Conservation (phyloP, 2,113 vertebrate species). For the Microcebus jonahi region DNA sequence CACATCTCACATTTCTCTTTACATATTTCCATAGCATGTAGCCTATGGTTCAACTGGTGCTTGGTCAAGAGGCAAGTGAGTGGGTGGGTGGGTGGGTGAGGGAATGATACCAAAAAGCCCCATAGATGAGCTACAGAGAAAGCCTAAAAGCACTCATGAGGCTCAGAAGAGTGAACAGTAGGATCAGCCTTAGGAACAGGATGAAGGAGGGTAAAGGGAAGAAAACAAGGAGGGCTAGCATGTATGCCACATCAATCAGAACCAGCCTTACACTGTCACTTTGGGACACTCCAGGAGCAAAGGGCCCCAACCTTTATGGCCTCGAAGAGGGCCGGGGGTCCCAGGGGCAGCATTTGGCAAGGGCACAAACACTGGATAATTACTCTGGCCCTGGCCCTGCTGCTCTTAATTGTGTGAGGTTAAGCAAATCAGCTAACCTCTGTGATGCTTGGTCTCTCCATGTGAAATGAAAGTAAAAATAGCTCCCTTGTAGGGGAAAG, state of each 20-base stretch:
- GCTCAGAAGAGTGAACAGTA: not conserved
- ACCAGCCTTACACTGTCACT: not conserved
- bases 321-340: not conserved
- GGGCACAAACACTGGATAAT: not conserved
- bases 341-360: not conserved
- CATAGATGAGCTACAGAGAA: not conserved
- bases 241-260: not conserved
- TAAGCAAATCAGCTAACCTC: not conserved
- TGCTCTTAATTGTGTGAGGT: not conserved
- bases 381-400: not conserved
- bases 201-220: not conserved
- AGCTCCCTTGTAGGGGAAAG: not conserved
- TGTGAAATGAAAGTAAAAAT: not conserved
- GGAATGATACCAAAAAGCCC: not conserved
- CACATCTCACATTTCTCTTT: not conserved
- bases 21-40: not conserved
- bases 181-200: not conserved
- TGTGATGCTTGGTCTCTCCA: not conserved
- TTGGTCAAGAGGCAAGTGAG: not conserved
- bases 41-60: not conserved
- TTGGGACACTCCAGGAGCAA: not conserved
- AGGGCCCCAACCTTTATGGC: not conserved
- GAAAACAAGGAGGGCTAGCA: rapidly evolving
- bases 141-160: not conserved
- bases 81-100: not conserved